Evolutionary conservation across 2,113 vertebrate species (phyloP).

Genomic region (Ciconia boyciana): DNA sequence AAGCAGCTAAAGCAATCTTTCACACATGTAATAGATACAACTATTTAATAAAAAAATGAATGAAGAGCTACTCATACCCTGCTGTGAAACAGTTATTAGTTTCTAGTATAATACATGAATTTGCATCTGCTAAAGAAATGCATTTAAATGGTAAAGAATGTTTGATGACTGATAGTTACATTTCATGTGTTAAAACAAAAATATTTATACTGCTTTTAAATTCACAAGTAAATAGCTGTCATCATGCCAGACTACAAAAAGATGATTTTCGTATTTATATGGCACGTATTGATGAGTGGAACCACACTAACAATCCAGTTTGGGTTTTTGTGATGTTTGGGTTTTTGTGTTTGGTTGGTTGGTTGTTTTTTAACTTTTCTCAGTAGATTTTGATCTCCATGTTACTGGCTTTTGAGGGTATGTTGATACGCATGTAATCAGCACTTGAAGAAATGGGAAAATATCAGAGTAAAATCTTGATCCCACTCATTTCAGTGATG

Average conservation of each 20-base stretch:
- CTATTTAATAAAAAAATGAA: conserved; percentile 58
- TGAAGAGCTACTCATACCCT: neutral
- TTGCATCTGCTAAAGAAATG: neutral
- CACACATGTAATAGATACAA: conserved; percentile 48
- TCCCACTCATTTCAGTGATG: neutral
- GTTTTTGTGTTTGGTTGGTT: no score
- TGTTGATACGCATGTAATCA: neutral
- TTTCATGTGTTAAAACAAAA: neutral
- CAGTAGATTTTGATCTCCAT: neutral
- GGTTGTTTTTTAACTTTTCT: neutral
- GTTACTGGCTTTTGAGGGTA: neutral
- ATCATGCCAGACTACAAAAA: neutral
- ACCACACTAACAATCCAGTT: neutral
- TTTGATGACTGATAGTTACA: neutral
- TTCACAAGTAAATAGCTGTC: neutral
- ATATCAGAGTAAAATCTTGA: neutral
- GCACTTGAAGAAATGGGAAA: neutral
- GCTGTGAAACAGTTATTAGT: conserved; percentile 29
- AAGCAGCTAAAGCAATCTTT: conserved; percentile 19
- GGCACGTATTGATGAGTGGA: neutral
- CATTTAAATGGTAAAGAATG: neutral
- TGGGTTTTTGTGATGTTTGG: neutral
- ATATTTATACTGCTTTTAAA: neutral
- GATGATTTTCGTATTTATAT: neutral
- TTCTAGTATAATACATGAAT: neutral